phyloP scores from a whole-genome alignment of 2,888 invertebrate species.

The Sclerodermus sp. region DNA sequence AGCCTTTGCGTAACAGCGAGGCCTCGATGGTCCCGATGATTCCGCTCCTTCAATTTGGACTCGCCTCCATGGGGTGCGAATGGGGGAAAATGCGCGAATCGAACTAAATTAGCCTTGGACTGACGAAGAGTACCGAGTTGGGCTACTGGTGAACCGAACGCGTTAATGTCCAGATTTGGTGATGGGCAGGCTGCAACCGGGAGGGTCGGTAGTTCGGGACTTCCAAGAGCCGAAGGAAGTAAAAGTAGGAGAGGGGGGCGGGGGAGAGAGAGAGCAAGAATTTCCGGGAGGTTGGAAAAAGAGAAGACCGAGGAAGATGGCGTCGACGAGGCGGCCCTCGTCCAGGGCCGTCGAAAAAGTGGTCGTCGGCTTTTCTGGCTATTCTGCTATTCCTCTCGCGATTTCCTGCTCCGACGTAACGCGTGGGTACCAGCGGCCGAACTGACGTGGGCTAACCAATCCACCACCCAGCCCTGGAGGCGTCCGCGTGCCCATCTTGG shows the following conservation, averaged over 20 bases:
- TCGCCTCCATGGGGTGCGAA: too few species aligned
- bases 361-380: constrained; percentile 14
- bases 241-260: background rate
- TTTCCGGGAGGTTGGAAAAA: constrained; percentile 4
- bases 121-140: too few species aligned
- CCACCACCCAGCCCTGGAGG: constrained; percentile 52
- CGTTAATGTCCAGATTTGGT: constrained; percentile 13
- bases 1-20: too few species aligned
- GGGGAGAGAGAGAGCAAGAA: constrained; percentile 2
- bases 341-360: constrained; percentile 1
- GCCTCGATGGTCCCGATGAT: too few species aligned
- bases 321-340: background rate
- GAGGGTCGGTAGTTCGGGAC: background rate
- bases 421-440: background rate
- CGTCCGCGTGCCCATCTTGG: constrained; percentile 55
- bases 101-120: too few species aligned
- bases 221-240: constrained; percentile 14
- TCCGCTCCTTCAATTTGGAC: too few species aligned
- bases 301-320: constrained; percentile 8
- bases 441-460: constrained; percentile 42
- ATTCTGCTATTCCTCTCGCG: constrained; percentile 18
- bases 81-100: too few species aligned
- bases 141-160: too few species aligned
- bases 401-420: constrained; percentile 12
- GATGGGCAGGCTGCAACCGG: background rate